Percentiles rank a stretch among this genome's conserved stretches.
phyloP scores from a whole-genome alignment of 2,888 invertebrate genomes.

The Branchipolynoe longqiensis region DNA sequence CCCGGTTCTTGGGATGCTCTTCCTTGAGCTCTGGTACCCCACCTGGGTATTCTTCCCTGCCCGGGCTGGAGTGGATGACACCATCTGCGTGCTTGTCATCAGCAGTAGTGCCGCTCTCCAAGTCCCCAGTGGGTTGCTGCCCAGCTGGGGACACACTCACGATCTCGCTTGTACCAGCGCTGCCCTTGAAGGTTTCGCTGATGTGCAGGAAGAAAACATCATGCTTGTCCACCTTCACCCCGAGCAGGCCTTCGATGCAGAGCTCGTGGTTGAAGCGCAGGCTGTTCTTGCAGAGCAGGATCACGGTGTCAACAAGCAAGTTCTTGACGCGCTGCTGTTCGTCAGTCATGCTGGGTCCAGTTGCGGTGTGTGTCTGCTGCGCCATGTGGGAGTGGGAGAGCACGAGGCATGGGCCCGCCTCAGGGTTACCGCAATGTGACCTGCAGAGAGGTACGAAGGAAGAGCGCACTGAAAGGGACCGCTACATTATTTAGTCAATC shows the following conservation, averaged over 20 bases:
- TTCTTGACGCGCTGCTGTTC: constrained; percentile 58
- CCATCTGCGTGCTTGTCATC: too few relatives aligned
- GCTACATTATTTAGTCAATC: too few relatives aligned
- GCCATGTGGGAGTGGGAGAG: too few relatives aligned
- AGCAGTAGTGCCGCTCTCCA: background rate
- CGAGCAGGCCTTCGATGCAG: constrained; percentile 59
- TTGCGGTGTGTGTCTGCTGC: too few relatives aligned
- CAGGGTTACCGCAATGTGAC: too few relatives aligned
- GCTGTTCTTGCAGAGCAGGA: constrained; percentile 58
- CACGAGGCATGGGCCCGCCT: too few relatives aligned
- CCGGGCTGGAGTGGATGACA: too few relatives aligned
- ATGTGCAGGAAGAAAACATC: constrained; percentile 61
- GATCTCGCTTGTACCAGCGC: background rate
- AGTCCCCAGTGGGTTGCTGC: background rate
- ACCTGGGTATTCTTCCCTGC: background rate
- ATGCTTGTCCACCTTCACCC: constrained; percentile 58
- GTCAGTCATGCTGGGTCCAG: constrained; percentile 32
- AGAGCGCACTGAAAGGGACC: too few relatives aligned
- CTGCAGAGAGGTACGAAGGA: background rate
- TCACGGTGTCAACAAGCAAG: constrained; percentile 59
- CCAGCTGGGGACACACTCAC: background rate
- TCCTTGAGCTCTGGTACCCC: background rate
- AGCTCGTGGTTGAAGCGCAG: constrained; percentile 52
- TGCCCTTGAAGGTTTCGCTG: constrained; percentile 42
- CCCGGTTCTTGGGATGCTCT: background rate